Evolutionary conservation across 2,888 invertebrate species (phyloP), one percentile per base, ranked within the genome.

Genomic region (Rambutsinella grinnellia): DNA sequence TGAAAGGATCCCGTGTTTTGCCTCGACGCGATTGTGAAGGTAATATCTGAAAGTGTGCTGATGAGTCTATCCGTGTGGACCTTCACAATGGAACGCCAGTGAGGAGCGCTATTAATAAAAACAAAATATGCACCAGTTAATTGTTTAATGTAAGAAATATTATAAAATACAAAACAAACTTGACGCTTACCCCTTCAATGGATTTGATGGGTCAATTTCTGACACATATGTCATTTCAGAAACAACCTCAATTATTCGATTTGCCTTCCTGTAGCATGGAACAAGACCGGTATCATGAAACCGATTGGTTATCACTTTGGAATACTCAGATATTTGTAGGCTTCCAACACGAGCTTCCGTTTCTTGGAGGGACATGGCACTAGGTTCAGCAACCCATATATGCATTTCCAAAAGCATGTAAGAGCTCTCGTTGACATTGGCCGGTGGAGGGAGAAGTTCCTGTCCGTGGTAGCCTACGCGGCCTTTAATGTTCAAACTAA

Each of bases 1-100:
- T 53, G 10, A 23, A 66, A 76, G 0, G 53, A 26, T 0, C 51
- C 76, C 0, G 66, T 27, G 26, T 76, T 65, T 17, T 76, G 76
- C 6, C 76, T 19, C 1, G 65, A 65, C 3, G 66, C 60, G n/a
- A 76, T 71, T 0, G 70, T 76, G 27, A 76, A 76, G 1, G 70
- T 27, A 10, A 76, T 49, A 17, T 70, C 66, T 2, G 70, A 46
- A 0, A 76, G 44, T 5, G 76, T 76, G n/a, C 51, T 70, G 2
- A 76, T 51, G 8, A 76, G 46, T 10, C 76, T 26, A 46, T 76
- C 71, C 8, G 67, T 76, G 51, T 76, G 76, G n/a, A 76, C 28
- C n/a, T 66, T 66, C 3, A 76, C 3, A 0, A n/a, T n/a, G 2
- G 49, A 54, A 17, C 6, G 58, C 76, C 76, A 76, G 13, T 76